Conservation (phyloP, 2,797 vertebrate species). For the Peromyscus attwateri region DNA sequence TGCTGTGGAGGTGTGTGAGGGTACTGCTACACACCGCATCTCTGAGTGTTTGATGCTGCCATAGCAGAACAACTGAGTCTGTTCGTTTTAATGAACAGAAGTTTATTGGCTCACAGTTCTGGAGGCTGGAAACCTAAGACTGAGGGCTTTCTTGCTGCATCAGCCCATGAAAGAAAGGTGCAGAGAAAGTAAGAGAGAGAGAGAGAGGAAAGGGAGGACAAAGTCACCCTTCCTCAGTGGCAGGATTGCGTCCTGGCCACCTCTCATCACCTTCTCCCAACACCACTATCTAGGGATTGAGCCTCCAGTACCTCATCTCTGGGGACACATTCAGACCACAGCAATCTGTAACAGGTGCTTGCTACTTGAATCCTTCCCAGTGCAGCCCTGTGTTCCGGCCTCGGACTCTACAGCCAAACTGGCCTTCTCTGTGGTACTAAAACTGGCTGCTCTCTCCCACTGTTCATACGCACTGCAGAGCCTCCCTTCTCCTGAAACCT, state of each 20-base stretch:
- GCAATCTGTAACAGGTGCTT: background rate
- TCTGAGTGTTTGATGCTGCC: background rate
- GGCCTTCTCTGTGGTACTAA: background rate
- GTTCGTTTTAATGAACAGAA: background rate
- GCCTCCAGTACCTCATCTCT: background rate
- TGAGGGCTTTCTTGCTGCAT: background rate
- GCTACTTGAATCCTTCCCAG: background rate
- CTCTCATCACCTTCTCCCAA: background rate
- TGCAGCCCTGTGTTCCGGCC: background rate
- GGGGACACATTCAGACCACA: background rate
- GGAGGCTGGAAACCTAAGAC: background rate
- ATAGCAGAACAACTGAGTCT: background rate
- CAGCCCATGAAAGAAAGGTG: background rate
- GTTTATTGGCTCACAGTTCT: background rate
- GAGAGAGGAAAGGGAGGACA: background rate
- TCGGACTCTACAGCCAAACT: background rate
- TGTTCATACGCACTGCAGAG: background rate
- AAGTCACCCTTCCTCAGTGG: background rate
- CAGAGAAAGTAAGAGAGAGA: background rate
- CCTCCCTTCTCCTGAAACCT: background rate
- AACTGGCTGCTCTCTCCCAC: background rate
- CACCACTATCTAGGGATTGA: background rate
- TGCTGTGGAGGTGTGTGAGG: fast-evolving
- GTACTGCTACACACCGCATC: fast-evolving
- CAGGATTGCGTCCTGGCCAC: background rate